Conservation (phyloP, 1,140 invertebrate species). For the Drosophila nasuta region DNA sequence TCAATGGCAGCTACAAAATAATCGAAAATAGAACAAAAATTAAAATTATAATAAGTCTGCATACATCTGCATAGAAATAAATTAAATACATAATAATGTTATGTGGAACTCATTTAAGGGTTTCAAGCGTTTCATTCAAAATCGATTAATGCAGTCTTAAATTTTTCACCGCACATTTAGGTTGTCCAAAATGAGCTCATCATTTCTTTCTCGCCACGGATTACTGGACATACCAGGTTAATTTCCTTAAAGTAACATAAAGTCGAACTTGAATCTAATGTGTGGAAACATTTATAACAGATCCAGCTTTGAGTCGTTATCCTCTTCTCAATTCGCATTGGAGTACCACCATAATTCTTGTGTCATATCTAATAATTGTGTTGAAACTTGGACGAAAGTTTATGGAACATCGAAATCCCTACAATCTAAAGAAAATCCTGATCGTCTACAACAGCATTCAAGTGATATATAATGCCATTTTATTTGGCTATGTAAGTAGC, state of each 20-base stretch:
- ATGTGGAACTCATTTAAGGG: no score
- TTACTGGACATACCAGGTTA: conserved; percentile 18
- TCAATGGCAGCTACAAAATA: neutral
- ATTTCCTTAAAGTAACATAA: neutral
- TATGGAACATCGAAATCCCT: conserved; percentile 93
- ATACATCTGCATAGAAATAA: neutral
- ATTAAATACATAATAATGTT: no score
- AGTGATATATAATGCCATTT: conserved; percentile 66
- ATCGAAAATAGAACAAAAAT: neutral
- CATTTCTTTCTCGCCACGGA: neutral
- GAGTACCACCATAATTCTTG: neutral
- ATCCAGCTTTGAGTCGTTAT: neutral
- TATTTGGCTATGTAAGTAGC: conserved; percentile 32
- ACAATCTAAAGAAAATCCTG: conserved; percentile 89
- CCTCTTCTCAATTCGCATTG: conserved; percentile 9
- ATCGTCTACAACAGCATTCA: conserved; percentile 92
- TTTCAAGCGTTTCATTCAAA: no score
- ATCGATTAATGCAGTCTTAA: neutral
- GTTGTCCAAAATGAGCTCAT: neutral
- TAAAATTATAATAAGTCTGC: neutral
- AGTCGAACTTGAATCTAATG: no score
- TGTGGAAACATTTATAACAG: neutral
- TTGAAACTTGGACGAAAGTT: conserved; percentile 88
- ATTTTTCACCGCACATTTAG: neutral
- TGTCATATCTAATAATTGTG: conserved; percentile 9